These are phyloP conservation scores for Rhagonycha fulva DNA, from an alignment of 2,888 invertebrate genomes.

Conservation along the genomic window DNA sequence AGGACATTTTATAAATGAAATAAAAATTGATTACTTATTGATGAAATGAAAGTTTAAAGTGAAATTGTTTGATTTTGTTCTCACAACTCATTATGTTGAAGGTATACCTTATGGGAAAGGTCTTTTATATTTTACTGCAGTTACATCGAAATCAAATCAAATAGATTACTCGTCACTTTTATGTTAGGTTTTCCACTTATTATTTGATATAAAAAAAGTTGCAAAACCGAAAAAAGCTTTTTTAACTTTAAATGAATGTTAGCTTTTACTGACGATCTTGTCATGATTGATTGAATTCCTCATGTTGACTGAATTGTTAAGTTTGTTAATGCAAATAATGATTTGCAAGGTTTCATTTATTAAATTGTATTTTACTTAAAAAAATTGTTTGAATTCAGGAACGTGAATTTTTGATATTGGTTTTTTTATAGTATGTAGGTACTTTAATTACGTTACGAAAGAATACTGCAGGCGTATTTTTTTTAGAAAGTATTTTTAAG, in stretches of 20 bases:
- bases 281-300: neutral
- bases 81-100: neutral
- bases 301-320: neutral
- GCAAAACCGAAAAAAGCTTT: neutral
- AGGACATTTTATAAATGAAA: neutral
- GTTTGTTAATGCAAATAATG: neutral
- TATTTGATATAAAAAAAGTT: neutral
- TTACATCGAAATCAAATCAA: neutral
- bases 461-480: no score
- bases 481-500: neutral
- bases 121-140: neutral
- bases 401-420: neutral
- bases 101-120: neutral
- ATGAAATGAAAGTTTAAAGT: neutral
- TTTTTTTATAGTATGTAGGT: no score
- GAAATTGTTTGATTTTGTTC: neutral
- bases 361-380: neutral
- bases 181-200: neutral
- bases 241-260: neutral
- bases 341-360: neutral
- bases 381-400: no score
- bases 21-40: neutral
- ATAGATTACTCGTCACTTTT: neutral
- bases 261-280: neutral
- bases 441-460: no score